Evolutionary conservation across 1,140 invertebrate genomes (phyloP).

Genomic region (Macrobrachium nipponense): DNA sequence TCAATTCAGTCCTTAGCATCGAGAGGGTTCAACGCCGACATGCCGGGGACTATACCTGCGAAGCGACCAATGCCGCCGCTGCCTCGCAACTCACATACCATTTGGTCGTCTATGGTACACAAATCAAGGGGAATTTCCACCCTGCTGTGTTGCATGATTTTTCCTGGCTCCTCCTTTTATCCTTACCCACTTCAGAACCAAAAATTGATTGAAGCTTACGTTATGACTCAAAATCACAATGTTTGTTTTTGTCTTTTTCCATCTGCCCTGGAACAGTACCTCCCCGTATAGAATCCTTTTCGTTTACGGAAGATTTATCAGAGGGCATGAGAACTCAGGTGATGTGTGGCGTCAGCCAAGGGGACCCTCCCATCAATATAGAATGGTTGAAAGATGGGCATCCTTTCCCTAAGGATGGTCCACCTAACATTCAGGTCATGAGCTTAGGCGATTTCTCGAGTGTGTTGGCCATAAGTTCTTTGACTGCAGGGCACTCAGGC

Average conservation of each 20-base stretch:
- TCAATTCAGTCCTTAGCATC: slow-evolving; percentile 88
- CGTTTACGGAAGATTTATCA: slow-evolving; percentile 57
- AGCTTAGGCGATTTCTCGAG: slow-evolving; percentile 87
- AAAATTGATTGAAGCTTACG: no score
- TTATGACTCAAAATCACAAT: no score
- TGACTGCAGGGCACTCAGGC: slow-evolving; percentile 83
- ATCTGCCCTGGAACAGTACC: slow-evolving; percentile 25
- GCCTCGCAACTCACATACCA: slow-evolving; percentile 24
- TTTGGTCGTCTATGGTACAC: slow-evolving; percentile 40
- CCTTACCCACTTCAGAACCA: no score
- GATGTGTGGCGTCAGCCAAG: slow-evolving; percentile 93
- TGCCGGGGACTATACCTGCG: slow-evolving; percentile 88
- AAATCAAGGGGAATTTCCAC: neutral
- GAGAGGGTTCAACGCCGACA: slow-evolving; percentile 86
- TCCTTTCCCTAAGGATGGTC: slow-evolving; percentile 68
- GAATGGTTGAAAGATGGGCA: slow-evolving; percentile 80
- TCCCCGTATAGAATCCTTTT: slow-evolving; percentile 47
- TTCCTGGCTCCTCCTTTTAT: no score
- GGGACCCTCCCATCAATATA: slow-evolving; percentile 93
- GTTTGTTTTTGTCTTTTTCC: no score
- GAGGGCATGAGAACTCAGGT: slow-evolving; percentile 73
- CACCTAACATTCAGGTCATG: slow-evolving; percentile 73
- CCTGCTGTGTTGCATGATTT: no score
- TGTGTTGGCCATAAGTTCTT: slow-evolving; percentile 87
- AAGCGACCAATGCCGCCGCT: slow-evolving; percentile 37